Conservation (phyloP, 2,888 invertebrate species). For the Marasmarcha lunaedactyla region DNA sequence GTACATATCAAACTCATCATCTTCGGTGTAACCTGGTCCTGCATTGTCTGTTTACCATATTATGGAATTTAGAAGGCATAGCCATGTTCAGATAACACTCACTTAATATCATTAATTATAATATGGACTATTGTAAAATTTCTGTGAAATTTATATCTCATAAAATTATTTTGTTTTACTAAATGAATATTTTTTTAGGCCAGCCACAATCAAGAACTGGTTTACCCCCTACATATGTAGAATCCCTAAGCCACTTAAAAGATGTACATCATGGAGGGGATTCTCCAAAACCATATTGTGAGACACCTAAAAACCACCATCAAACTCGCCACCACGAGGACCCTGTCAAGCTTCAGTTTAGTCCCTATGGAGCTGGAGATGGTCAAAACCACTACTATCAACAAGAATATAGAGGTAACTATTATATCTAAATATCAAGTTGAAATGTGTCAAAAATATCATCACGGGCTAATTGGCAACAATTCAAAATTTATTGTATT, state of each 20-base stretch:
- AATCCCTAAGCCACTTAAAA: conserved; percentile 50
- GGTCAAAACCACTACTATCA: conserved; percentile 51
- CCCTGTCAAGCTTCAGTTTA: conserved; percentile 35
- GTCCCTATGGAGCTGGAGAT: conserved; percentile 54
- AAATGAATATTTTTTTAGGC: too few species aligned
- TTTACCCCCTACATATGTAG: conserved; percentile 51
- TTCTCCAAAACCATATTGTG: conserved; percentile 42
- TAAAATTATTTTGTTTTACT: too few species aligned
- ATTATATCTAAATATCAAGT: not conserved
- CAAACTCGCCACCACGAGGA: conserved; percentile 36
- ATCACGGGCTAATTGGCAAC: too few species aligned
- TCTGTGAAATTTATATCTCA: too few species aligned
- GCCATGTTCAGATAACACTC: too few species aligned
- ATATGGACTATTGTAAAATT: too few species aligned
- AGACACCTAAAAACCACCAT: conserved; percentile 45
- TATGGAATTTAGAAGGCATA: too few species aligned
- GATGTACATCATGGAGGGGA: conserved; percentile 38
- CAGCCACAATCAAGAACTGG: conserved; percentile 32
- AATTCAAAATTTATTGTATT: too few species aligned
- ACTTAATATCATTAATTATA: too few species aligned
- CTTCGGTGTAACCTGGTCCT: too few species aligned
- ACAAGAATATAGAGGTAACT: conserved; percentile 45
- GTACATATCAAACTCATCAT: too few species aligned
- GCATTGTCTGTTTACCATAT: too few species aligned
- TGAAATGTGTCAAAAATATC: not conserved